phyloP scores from a whole-genome alignment of 2,888 invertebrate species.

The Nomada goodeniana region DNA sequence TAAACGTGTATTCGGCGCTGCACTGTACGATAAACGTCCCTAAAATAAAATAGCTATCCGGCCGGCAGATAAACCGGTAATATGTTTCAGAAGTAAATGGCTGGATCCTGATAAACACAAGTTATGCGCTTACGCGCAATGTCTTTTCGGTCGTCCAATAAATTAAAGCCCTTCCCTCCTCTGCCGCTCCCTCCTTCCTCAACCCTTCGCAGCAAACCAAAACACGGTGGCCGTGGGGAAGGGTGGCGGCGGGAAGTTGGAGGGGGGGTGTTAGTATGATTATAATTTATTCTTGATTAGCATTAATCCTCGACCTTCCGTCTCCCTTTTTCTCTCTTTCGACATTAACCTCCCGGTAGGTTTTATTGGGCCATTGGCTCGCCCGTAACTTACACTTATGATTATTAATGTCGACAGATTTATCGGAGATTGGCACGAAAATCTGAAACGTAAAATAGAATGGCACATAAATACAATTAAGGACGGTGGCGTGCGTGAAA shows the following conservation, averaged over 20 bases:
- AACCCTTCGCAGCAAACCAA: constrained; percentile 32
- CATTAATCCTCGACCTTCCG: constrained; percentile 76
- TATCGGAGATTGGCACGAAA: constrained; percentile 79
- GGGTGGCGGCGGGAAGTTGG: background rate
- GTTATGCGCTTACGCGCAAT: constrained; percentile 78
- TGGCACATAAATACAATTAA: constrained; percentile 77
- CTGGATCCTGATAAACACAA: constrained; percentile 77
- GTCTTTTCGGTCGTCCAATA: constrained; percentile 77
- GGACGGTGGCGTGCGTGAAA: constrained; percentile 52
- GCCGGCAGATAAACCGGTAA: constrained; percentile 74
- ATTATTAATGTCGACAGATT: constrained; percentile 82
- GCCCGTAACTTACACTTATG: constrained; percentile 81
- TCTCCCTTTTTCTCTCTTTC: constrained; percentile 44
- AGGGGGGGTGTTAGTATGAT: constrained; percentile 71
- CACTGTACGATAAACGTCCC: constrained; percentile 66
- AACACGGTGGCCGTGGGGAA: constrained; percentile 41
- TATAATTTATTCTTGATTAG: constrained; percentile 83
- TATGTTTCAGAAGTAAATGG: constrained; percentile 75
- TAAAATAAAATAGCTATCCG: constrained; percentile 74
- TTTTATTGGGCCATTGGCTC: constrained; percentile 80
- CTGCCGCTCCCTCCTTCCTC: background rate
- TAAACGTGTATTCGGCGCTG: constrained; percentile 41
- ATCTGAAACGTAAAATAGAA: constrained; percentile 76
- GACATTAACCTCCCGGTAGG: constrained; percentile 78
- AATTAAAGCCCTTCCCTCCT: constrained; percentile 65